phyloP scores from a whole-genome alignment of 2,113 vertebrate genomes.

The Mastomys coucha region DNA sequence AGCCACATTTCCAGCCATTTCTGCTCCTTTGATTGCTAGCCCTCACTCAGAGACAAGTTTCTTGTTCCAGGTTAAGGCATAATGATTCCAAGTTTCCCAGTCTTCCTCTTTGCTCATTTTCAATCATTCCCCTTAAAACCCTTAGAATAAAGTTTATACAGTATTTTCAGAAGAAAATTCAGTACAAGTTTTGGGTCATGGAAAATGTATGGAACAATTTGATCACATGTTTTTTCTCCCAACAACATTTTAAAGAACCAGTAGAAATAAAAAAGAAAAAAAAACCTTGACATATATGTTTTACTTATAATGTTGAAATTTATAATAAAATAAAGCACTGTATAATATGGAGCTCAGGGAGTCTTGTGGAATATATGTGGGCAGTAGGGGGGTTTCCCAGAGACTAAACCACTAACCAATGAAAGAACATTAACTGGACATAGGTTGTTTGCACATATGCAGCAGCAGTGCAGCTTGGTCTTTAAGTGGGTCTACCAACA shows the following conservation, averaged over 20 bases:
- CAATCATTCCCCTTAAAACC: neutral
- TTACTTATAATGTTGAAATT: constrained; percentile 24
- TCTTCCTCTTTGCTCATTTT: neutral
- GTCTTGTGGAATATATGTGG: no score
- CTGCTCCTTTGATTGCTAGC: neutral
- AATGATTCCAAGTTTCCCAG: neutral
- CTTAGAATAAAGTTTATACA: neutral
- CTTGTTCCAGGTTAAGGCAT: neutral
- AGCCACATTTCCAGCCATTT: no score
- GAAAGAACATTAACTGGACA: no score
- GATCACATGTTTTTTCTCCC: neutral
- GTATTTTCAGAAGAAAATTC: neutral
- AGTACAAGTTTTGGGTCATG: neutral
- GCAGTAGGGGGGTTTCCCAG: no score
- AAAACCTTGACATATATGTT: neutral
- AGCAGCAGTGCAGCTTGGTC: no score
- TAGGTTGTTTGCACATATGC: no score
- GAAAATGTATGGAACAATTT: neutral
- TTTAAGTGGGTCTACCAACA: no score
- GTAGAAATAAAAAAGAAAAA: neutral
- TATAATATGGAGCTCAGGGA: no score
- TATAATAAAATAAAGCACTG: neutral
- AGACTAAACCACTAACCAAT: no score
- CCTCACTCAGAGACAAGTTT: neutral
- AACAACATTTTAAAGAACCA: neutral